Percentiles rank a stretch among this genome's conserved stretches.
phyloP scores from a whole-genome alignment of 2,797 vertebrate genomes.

The Acanthornis magna region DNA sequence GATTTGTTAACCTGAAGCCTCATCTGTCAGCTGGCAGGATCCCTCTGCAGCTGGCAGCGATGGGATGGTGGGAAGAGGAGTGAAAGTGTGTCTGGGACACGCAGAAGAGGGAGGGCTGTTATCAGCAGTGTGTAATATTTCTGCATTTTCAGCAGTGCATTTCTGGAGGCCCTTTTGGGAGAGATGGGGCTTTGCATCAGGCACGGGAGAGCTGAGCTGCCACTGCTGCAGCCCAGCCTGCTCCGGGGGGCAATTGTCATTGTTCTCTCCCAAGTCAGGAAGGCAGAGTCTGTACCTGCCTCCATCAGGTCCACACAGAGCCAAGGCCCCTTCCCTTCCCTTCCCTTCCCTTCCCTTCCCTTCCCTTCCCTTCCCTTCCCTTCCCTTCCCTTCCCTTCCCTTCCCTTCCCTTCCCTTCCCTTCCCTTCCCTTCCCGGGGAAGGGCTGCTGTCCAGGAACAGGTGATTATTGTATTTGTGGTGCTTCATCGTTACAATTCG shows the following conservation, averaged over 20 bases:
- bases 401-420: no score
- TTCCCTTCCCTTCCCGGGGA: no score
- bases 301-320: no score
- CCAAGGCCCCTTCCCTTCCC: no score
- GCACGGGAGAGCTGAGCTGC: background rate
- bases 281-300: background rate
- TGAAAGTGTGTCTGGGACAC: accelerated
- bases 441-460: accelerated
- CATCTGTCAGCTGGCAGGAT: background rate
- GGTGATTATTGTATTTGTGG: accelerated
- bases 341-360: no score
- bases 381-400: no score
- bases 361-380: no score
- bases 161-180: background rate
- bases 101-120: background rate
- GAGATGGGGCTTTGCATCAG: background rate
- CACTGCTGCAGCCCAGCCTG: background rate
- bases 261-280: background rate
- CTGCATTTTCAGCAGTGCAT: background rate
- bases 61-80: background rate
- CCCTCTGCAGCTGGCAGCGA: background rate
- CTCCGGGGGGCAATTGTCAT: background rate
- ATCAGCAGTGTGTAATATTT: background rate
- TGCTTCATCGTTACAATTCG: background rate
- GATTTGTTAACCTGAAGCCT: slow-evolving; percentile 42